Conservation (phyloP, 2,113 vertebrate species). For the Balaenoptera acutorostrata region DNA sequence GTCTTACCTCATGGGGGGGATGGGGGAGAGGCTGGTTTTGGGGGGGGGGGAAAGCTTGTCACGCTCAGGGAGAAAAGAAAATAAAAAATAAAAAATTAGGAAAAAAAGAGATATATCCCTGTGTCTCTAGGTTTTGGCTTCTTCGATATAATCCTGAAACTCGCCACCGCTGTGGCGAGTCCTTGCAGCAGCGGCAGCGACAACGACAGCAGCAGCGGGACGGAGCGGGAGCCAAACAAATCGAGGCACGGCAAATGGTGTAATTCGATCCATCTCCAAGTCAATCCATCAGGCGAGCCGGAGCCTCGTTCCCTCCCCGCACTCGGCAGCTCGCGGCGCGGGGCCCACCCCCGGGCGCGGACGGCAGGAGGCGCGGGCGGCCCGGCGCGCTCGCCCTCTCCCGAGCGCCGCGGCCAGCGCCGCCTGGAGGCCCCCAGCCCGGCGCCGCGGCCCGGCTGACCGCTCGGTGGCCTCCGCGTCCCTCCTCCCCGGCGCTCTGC, state of each 20-base stretch:
- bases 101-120: not conserved
- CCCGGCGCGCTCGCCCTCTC: constrained; percentile 64
- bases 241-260: constrained; percentile 86
- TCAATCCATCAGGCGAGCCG: constrained; percentile 82
- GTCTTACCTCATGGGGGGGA: constrained; percentile 69
- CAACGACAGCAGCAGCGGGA: constrained; percentile 69
- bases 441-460: constrained; percentile 50
- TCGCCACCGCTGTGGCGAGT: constrained; percentile 61
- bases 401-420: constrained; percentile 73
- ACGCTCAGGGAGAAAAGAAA: not conserved
- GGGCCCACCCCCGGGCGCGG: constrained; percentile 81
- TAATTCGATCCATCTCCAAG: constrained; percentile 88
- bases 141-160: constrained; percentile 50
- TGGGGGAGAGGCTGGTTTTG: not conserved
- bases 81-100: not conserved
- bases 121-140: constrained; percentile 13
- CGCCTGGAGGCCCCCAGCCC: constrained; percentile 58
- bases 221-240: constrained; percentile 85
- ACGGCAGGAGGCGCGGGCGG: constrained; percentile 73
- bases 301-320: constrained; percentile 72
- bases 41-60: too few relatives aligned
- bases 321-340: constrained; percentile 74
- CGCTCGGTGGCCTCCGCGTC: constrained; percentile 46
- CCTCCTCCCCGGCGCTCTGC: constrained; percentile 64
- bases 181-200: constrained; percentile 62